Conservation (phyloP, 1,140 invertebrate species). For the Meloidogyne exigua region DNA sequence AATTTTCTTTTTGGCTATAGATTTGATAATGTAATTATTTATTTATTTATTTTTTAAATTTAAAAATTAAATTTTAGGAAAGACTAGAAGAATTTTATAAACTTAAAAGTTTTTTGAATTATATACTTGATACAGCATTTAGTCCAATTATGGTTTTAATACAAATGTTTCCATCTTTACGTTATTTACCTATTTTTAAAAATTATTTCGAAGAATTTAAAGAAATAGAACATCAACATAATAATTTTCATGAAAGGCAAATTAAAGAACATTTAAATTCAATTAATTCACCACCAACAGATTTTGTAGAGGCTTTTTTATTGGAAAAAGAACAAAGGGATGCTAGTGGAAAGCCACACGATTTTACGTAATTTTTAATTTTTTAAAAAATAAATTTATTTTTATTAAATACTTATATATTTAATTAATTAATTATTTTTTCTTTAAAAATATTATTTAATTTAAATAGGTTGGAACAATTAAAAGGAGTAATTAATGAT, state of each 20-base stretch:
- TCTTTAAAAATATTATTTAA: neutral
- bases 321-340: constrained; percentile 32
- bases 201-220: neutral
- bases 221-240: neutral
- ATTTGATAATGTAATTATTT: constrained; percentile 33
- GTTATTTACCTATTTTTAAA: neutral
- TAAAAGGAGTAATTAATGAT: constrained; percentile 13
- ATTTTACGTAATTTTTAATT: constrained; percentile 27
- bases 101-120: neutral
- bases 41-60: neutral
- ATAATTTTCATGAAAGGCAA: constrained; percentile 12
- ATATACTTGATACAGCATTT: neutral
- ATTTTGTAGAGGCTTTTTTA: constrained; percentile 37
- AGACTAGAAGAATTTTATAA: neutral
- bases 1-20: constrained; percentile 40
- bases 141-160: neutral
- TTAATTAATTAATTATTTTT: neutral
- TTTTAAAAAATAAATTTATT: neutral
- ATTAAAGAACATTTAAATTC: constrained; percentile 22
- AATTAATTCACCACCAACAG: constrained; percentile 18
- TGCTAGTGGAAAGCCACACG: neutral
- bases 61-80: neutral
- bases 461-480: constrained; percentile 11
- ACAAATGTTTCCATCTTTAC: neutral
- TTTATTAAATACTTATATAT: neutral